A percentile compares a stretch with the other conserved stretches of the same genome.
Evolutionary conservation across 2,888 invertebrate genomes (phyloP).

Genomic region (Dynastes tityus): DNA sequence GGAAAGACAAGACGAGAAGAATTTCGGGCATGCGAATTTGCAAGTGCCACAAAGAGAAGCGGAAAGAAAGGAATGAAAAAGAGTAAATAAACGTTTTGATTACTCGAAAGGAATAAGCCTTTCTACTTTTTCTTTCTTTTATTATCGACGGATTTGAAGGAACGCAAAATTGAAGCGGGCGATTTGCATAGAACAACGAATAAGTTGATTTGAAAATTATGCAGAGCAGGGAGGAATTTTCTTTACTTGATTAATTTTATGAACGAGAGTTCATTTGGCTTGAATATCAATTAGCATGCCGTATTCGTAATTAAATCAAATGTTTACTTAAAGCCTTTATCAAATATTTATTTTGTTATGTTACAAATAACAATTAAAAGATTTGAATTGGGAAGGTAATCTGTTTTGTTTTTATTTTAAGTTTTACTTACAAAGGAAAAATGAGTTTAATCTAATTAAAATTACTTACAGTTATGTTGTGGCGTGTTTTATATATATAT

Average conservation of each 20-base stretch:
- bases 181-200: slow-evolving; percentile 2
- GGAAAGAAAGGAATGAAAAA: not conserved
- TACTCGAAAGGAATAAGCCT: not conserved
- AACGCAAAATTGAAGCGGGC: not conserved
- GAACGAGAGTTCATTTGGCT: not conserved
- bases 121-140: too few relatives aligned
- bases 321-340: not conserved
- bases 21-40: not conserved
- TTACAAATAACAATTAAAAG: too few relatives aligned
- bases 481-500: too few relatives aligned
- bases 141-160: not conserved
- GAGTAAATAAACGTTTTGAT: slow-evolving; percentile 21
- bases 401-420: too few relatives aligned
- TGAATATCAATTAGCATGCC: not conserved
- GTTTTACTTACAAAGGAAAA: too few relatives aligned
- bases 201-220: slow-evolving; percentile 26
- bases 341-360: too few relatives aligned
- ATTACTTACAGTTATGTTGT: too few relatives aligned
- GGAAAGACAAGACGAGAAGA: not conserved
- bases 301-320: not conserved
- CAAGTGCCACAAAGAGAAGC: too few relatives aligned
- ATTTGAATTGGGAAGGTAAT: too few relatives aligned
- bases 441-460: too few relatives aligned
- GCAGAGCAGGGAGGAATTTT: not conserved
- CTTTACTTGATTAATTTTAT: slow-evolving; percentile 11